Base-by-base conservation (phyloP, 2,113 vertebrate genomes). In the Sorex fumeus region DNA sequence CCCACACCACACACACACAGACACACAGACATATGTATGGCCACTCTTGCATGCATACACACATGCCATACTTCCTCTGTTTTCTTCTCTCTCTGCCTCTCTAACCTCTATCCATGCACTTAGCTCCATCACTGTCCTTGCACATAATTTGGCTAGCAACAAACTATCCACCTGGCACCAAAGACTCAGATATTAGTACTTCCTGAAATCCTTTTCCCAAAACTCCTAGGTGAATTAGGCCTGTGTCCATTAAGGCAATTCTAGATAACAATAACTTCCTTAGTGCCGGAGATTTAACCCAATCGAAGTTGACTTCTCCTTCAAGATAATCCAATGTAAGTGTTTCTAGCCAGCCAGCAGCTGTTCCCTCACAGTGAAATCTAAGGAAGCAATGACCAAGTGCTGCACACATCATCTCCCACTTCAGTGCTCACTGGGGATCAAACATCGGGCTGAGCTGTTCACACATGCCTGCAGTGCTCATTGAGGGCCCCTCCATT, bases 191-290 rank as follows among this genome's bases (percentile, higher is more conserved):
- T 21, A 1, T 32, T 28, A 45, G 13, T 84, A 70, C 77, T 45
- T 93, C 16, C 60, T 64, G 23, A 66, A 94, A 43, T 70, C 50
- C 60, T 94, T 67, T 10, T 69, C 64, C 62, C 64, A 81, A 93
- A 93, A 34, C 3, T 8, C 77, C 47, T 53, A 57, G 0, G 69
- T 66, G 28, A 36, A 87, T 86, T 57, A 83, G 47, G 74, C 57
- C 19, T 15, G 53, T 15, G 0, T 78, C 47, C 45, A 70, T n/a
- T 75, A 75, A 27, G 8, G 82, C 70, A 77, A 90, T 77, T 27
- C 27, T 74, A 60, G 16, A 36, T 70, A 86, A 87, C 10, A 77
- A 34, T 9, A 36, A 75, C 64, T 87, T 72, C 76, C 62, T 91
- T 62, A 57, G 75, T 47, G 47, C 62, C 34, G 74, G 8, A n/a